Percentiles rank a stretch among this genome's conserved stretches.
Evolutionary conservation across 2,113 vertebrate species (phyloP).

Genomic region (Eulemur rufifrons): DNA sequence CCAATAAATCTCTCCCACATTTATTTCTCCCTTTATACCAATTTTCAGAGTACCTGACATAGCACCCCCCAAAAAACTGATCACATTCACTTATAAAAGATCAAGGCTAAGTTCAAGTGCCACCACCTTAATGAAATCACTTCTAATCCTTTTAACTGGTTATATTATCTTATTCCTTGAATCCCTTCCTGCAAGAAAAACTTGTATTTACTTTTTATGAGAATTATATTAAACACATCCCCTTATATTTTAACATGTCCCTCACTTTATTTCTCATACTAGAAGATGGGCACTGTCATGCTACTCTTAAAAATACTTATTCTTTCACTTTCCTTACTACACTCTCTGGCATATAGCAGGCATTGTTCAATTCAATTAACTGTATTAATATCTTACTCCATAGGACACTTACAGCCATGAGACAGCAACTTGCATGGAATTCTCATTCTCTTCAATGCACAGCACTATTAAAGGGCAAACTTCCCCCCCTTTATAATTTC

Average conservation of each 20-base stretch:
- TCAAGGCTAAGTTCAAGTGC: not conserved
- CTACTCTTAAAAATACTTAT: not conserved
- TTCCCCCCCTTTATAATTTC: not conserved
- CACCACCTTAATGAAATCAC: not conserved
- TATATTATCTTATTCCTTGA: not conserved
- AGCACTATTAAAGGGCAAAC: not conserved
- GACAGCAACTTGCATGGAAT: not conserved
- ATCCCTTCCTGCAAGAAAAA: not conserved
- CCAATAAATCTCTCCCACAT: not conserved
- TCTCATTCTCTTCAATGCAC: not conserved
- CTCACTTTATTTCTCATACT: not conserved
- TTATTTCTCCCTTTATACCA: not conserved
- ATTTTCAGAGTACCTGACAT: not conserved
- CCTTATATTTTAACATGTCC: not conserved
- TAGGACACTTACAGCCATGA: not conserved
- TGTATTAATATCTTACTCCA: not conserved
- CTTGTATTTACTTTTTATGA: not conserved
- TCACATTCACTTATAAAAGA: not conserved
- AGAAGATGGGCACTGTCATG: not conserved
- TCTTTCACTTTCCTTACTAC: not conserved
- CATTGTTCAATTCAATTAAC: not conserved
- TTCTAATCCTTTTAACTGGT: not conserved
- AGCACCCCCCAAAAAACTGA: not conserved
- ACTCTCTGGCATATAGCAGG: not conserved
- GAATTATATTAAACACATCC: not conserved